Percentiles rank a stretch among this genome's conserved stretches.
These are phyloP conservation scores for Nephila pilipes DNA, from an alignment of 1,140 invertebrate species.

Conservation along the genomic window DNA sequence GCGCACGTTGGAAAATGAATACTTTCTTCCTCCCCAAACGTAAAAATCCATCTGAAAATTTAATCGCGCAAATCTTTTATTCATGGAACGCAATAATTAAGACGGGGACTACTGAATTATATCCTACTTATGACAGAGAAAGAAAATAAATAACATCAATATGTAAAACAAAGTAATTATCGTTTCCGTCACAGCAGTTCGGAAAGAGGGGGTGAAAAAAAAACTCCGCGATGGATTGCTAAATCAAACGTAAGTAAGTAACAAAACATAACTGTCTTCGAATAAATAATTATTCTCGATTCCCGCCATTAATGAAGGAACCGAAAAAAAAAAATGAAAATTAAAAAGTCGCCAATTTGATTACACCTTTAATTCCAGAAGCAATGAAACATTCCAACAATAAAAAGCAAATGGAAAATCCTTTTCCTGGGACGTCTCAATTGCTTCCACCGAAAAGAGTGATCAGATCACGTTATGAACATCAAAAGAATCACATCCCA, in stretches of 20 bases:
- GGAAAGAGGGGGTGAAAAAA: too few species aligned
- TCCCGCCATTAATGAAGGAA: neutral
- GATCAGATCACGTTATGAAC: neutral
- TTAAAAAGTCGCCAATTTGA: neutral
- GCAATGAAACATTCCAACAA: neutral
- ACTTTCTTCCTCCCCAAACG: neutral
- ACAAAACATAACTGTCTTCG: neutral
- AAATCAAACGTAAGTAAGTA: neutral
- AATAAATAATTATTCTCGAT: conserved; percentile 10
- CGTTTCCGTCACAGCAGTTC: neutral
- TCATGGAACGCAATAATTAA: neutral
- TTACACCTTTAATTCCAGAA: neutral
- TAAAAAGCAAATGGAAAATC: neutral
- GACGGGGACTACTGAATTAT: neutral
- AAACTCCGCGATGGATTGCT: neutral
- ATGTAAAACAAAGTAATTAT: conserved; percentile 27
- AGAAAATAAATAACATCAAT: neutral
- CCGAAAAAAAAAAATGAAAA: neutral
- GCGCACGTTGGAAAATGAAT: neutral
- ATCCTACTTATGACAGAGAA: neutral
- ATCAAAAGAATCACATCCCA: conserved; percentile 36
- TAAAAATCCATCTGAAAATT: neutral
- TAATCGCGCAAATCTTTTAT: neutral
- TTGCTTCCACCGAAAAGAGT: neutral
- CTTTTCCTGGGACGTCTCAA: neutral